Base-by-base conservation (phyloP, 2,888 invertebrate genomes). In the Axea sp. region DNA sequence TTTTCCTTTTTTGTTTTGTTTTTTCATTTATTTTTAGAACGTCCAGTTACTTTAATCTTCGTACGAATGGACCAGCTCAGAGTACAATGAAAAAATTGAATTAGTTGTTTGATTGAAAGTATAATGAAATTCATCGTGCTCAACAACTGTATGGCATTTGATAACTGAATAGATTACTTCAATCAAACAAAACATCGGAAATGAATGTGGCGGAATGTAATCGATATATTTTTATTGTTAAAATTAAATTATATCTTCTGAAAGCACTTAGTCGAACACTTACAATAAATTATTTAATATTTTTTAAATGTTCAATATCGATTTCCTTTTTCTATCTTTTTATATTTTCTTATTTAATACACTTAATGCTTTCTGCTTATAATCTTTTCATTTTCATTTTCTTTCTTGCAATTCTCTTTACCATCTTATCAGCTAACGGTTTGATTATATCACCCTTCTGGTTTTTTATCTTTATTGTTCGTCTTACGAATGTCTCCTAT, bases 391-490 rank as follows among this genome's bases (percentile, higher is more conserved):
- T 30, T 28, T 45, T 43, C 12, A 43, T n/a, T n/a, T 14, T 31
- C 31, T 19, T 17, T 47, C 19, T 47, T 33, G 47, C 47, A 31
- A 33, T 22, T 31, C 22, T 22, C 9, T 12, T 47, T 19, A 31
- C 12, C 33, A 19, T 49, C 33, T 35, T 35, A 33, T 35, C 35
- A 24, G 49, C 24, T 49, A 47, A 47, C 43, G 19, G 30, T 47
- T 31, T 47, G 30, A 47, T 47, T 47, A 19, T 19, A 31, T 47
- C 47, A 17, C 31, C 7, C 8, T 17, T 19, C 30, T 15, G 28
- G 45, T 9, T 8, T 47, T 47, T 47, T 49, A 30, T n/a, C 22
- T 47, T 49, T 49, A 33, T 33, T 49, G 31, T 15, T 41, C 24
- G 14, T 26, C 43, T 15, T 28, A 28, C 15, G 12, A 6, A 8